Base-by-base conservation (phyloP, 2,888 invertebrate species). In the Anagyrus pseudococci region DNA sequence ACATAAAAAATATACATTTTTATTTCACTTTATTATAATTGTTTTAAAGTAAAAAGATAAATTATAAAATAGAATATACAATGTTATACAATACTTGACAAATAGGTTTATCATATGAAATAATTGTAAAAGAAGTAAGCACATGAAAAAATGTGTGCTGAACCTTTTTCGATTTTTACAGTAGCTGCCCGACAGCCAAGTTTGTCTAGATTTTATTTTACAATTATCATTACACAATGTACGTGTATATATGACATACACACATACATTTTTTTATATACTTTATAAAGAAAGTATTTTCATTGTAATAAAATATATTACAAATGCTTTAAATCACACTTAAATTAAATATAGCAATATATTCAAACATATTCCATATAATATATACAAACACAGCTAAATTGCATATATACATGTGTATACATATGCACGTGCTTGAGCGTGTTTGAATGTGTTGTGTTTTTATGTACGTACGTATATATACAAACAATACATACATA, bases 41-140 rank as follows among this genome's bases (percentile, higher is more conserved):
- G n/a, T 49, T 57, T 50, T 62, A 55, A 55, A 65, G 55, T 61
- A 58, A 64, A 57, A 58, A 58, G 64, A 64, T 59, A 59, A 63
- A 64, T 64, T 64, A 64, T 58, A 61, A 61, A 64, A 64, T 61
- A 60, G 54, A 64, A 64, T 61, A 58, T 64, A 61, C 64, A 61
- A 29, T 49, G 61, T 60, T 29, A 61, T 54, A 64, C 17, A 57
- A 60, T 57, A 60, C 20, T 58, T 59, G 37, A 47, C 60, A 60
- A 56, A 54, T n/a, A 47, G n/a, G 41, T 48, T 60, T 54, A 40
- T 46, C 50, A 58, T 61, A 61, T 64, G 53, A 61, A 64, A 58
- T 53, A 43, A 49, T 20, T 41, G 19, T 47, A 26, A 8, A 48
- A 23, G 23, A 49, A 57, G 19, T 57, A 54, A 43, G 49, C 59